Conservation (phyloP, 2,888 invertebrate genomes). For the Macropis europaea region DNA sequence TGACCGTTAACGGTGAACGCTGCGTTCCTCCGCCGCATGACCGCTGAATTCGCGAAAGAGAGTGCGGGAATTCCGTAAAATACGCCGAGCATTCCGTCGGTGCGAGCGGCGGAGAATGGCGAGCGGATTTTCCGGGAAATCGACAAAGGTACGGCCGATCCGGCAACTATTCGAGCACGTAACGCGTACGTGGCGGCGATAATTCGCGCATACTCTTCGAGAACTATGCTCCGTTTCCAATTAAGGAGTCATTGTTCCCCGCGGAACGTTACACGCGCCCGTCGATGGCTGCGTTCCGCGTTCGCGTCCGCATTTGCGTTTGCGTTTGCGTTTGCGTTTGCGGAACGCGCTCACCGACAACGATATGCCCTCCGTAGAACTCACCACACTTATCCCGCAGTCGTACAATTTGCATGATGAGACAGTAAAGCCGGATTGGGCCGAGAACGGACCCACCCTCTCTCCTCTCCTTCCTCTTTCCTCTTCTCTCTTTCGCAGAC, state of each 20-base stretch:
- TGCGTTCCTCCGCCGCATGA: no score
- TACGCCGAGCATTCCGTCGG: no score
- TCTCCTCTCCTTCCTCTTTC: conserved; percentile 31
- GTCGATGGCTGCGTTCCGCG: conserved; percentile 24
- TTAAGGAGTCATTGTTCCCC: conserved; percentile 58
- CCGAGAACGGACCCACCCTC: conserved; percentile 48
- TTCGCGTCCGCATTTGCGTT: conserved; percentile 28
- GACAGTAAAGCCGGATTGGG: conserved; percentile 68
- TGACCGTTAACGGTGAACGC: no score
- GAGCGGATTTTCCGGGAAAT: neutral
- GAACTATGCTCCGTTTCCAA: conserved; percentile 57
- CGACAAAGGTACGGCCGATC: conserved; percentile 12
- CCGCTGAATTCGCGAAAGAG: no score
- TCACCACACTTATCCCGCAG: conserved; percentile 59
- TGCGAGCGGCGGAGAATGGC: neutral
- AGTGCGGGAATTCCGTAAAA: no score
- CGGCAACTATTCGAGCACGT: conserved; percentile 42
- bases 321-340: conserved; percentile 26
- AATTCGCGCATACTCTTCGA: conserved; percentile 39
- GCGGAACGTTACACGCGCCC: conserved; percentile 29
- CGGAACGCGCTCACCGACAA: conserved; percentile 33
- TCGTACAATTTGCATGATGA: conserved; percentile 71
- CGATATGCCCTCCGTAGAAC: conserved; percentile 42
- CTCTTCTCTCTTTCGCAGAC: conserved; percentile 4
- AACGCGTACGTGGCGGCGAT: conserved; percentile 23